Evolutionary conservation across 2,888 invertebrate species (phyloP).

Genomic region (Baccha elongata): DNA sequence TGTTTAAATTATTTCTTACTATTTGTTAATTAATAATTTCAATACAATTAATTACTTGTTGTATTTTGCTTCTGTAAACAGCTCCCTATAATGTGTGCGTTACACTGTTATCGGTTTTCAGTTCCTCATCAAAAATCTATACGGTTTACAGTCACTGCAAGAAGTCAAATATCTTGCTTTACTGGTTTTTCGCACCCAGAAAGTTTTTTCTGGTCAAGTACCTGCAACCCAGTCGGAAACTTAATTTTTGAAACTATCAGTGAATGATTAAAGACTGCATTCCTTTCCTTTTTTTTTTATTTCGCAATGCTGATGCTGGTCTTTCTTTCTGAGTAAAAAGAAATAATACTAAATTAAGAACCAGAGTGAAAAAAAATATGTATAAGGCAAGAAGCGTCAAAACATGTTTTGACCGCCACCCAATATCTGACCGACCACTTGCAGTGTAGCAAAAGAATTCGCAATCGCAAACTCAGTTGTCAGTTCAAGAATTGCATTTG

Average conservation of each 20-base stretch:
- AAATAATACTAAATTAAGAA: conserved; percentile 30
- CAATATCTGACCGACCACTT: conserved; percentile 39
- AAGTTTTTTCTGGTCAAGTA: no score
- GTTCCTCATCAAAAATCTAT: no score
- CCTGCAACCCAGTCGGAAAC: no score
- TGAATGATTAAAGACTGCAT: conserved; percentile 38
- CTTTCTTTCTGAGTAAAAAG: conserved; percentile 22
- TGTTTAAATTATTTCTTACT: no score
- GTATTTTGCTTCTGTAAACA: no score
- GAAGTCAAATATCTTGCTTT: no score
- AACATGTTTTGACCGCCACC: conserved; percentile 60
- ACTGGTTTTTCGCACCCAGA: no score
- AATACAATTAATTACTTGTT: no score
- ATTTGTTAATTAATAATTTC: no score
- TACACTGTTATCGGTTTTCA: no score
- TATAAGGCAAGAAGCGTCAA: conserved; percentile 7
- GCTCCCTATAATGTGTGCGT: no score
- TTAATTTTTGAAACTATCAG: conserved; percentile 35
- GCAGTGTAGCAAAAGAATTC: conserved; percentile 49
- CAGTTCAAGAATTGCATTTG: conserved; percentile 69
- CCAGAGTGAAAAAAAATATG: conserved; percentile 3
- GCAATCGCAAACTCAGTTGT: conserved; percentile 56
- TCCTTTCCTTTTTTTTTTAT: conserved; percentile 34
- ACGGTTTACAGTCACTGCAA: no score
- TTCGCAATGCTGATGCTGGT: conserved; percentile 21